A percentile compares a stretch with the other conserved stretches of the same genome.
phyloP scores from a whole-genome alignment of 2,113 vertebrate genomes.

The Rhinopomastus cyanomelas region DNA sequence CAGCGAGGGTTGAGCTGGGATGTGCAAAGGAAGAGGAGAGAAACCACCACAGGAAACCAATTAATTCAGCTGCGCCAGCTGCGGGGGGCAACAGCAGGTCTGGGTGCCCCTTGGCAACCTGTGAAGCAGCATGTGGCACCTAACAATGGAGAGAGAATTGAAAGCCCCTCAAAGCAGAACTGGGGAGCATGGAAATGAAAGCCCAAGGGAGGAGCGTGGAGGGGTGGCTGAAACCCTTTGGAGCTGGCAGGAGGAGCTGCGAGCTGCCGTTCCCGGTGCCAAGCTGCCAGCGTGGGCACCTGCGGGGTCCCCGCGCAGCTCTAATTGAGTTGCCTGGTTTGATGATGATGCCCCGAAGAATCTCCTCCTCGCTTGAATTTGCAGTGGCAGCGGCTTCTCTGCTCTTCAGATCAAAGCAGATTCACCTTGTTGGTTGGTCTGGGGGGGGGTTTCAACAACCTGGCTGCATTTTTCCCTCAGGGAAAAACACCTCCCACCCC shows the following conservation, averaged over 20 bases:
- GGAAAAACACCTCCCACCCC: background rate
- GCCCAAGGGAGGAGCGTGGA: background rate
- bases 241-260: background rate
- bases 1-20: fast-evolving
- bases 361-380: background rate
- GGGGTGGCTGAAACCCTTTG: background rate
- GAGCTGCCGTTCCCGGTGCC: background rate
- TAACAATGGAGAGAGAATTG: background rate
- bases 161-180: background rate
- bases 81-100: background rate
- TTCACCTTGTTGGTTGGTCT: background rate
- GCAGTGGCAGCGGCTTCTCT: background rate
- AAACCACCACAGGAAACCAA: background rate
- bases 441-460: background rate
- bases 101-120: background rate
- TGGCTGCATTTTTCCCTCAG: background rate
- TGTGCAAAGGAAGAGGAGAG: background rate
- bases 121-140: background rate
- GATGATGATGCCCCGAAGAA: background rate
- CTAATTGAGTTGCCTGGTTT: background rate
- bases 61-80: background rate
- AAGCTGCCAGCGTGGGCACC: background rate
- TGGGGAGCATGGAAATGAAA: background rate
- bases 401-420: background rate
- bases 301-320: background rate